These are phyloP conservation scores for Erebia aethiops DNA, from an alignment of 2,888 invertebrate genomes.

Conservation along the genomic window DNA sequence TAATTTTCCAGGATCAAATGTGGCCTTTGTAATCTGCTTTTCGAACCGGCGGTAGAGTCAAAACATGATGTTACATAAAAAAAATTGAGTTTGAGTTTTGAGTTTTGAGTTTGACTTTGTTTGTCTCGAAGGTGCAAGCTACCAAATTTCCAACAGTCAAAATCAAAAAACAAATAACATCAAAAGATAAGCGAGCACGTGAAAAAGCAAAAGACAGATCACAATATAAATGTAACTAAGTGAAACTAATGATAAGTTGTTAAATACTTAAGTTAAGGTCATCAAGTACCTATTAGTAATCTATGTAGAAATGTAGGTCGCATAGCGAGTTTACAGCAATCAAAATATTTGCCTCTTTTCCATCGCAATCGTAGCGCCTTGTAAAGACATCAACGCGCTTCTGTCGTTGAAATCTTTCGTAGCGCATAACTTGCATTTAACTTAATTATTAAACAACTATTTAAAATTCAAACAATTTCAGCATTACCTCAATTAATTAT, in stretches of 20 bases:
- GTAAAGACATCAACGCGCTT: conserved; percentile 73
- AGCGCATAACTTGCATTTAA: conserved; percentile 23
- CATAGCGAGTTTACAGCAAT: conserved; percentile 2
- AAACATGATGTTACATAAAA: no score
- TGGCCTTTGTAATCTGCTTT: no score
- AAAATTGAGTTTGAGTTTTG: no score
- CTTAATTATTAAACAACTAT: conserved; percentile 17
- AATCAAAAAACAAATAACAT: no score
- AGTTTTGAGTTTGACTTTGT: no score
- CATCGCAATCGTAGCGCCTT: conserved; percentile 46
- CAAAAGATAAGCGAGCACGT: no score
- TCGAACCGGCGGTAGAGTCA: no score
- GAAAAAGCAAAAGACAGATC: no score
- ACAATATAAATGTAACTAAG: no score
- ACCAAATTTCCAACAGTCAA: no score
- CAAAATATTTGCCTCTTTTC: conserved; percentile 12
- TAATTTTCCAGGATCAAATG: no score
- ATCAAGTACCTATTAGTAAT: not conserved
- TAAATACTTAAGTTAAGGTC: not conserved
- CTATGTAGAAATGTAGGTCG: not conserved
- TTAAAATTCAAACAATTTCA: conserved; percentile 28
- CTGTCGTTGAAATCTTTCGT: conserved; percentile 41
- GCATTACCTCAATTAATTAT: conserved; percentile 27
- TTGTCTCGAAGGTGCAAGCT: no score
- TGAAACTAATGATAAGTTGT: not conserved